Evolutionary conservation across 2,797 vertebrate genomes (phyloP).

Genomic region (Hybognathus amarus): DNA sequence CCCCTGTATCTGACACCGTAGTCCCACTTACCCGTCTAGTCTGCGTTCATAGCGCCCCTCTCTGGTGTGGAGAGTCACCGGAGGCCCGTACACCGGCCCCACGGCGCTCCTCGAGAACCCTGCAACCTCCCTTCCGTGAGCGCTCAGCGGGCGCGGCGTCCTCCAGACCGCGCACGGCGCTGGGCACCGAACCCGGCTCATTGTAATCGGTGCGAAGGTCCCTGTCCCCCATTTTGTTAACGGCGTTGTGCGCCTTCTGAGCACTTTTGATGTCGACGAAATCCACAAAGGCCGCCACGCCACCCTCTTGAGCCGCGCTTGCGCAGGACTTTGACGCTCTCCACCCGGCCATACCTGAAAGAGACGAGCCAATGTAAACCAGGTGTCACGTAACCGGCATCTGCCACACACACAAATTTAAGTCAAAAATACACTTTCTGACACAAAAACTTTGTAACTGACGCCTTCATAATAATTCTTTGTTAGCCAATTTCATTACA

Average conservation of each 20-base stretch:
- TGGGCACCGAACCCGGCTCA: slow-evolving; percentile 98
- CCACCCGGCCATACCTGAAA: slow-evolving; percentile 97
- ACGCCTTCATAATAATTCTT: too few relatives aligned
- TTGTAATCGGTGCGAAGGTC: slow-evolving; percentile 99
- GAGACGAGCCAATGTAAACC: not conserved
- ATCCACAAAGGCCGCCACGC: slow-evolving; percentile 99
- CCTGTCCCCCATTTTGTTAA: slow-evolving; percentile 99
- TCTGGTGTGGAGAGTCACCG: slow-evolving; percentile 98
- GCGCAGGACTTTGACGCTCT: slow-evolving; percentile 99
- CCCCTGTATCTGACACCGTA: slow-evolving; percentile 77
- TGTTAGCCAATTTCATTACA: too few relatives aligned
- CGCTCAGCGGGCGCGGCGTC: slow-evolving; percentile 97
- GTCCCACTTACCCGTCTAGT: slow-evolving; percentile 99
- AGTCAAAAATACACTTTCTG: too few relatives aligned
- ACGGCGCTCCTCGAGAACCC: slow-evolving; percentile 98
- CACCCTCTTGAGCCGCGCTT: slow-evolving; percentile 98
- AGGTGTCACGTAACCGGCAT: not conserved
- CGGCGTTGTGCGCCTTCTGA: slow-evolving; percentile 99
- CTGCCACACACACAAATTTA: not conserved
- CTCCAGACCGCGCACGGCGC: slow-evolving; percentile 97
- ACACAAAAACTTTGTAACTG: too few relatives aligned
- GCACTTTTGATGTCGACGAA: slow-evolving; percentile 99
- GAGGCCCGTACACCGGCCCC: slow-evolving; percentile 94
- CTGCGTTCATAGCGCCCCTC: slow-evolving; percentile 99
- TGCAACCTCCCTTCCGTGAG: slow-evolving; percentile 97